phyloP scores from a whole-genome alignment of 2,888 invertebrate genomes.

The Drosophila picticornis region DNA sequence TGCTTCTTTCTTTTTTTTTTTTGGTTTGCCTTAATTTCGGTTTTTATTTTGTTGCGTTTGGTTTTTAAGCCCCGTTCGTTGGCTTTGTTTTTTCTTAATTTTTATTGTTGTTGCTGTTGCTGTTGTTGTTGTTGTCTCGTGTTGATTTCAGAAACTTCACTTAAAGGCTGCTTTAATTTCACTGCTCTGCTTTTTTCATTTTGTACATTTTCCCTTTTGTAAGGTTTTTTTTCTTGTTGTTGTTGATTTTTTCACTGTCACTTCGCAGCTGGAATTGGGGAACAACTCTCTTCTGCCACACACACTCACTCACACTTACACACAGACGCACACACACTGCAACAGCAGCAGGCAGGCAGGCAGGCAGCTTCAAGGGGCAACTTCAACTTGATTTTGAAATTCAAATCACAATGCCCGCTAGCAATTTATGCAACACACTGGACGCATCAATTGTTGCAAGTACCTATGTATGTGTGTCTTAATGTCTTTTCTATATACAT shows the following conservation, averaged over 20 bases:
- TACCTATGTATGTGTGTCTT: constrained; percentile 13
- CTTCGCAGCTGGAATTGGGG: constrained; percentile 64
- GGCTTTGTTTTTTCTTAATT: constrained; percentile 54
- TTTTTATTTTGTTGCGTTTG: constrained; percentile 27
- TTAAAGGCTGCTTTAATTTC: constrained; percentile 77
- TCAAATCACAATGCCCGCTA: constrained; percentile 73
- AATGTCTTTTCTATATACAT: neutral
- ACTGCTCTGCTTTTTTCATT: constrained; percentile 76
- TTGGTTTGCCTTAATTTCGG: constrained; percentile 40
- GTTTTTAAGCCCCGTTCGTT: constrained; percentile 56
- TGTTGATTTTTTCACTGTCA: constrained; percentile 61
- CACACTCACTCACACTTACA: constrained; percentile 3
- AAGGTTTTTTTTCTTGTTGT: constrained; percentile 23
- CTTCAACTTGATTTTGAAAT: constrained; percentile 74
- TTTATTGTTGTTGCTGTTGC: constrained; percentile 32
- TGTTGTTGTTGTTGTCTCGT: constrained; percentile 28
- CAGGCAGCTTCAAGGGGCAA: constrained; percentile 37
- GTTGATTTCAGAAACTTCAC: constrained; percentile 73
- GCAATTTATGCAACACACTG: constrained; percentile 73
- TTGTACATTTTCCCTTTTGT: constrained; percentile 12
- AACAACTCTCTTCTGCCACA: constrained; percentile 40
- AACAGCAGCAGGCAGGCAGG: constrained; percentile 11
- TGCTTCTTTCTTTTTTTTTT: neutral
- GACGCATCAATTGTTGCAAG: constrained; percentile 54
- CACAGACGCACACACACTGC: constrained; percentile 7